These are phyloP conservation scores for human (Homo sapiens) DNA, from an alignment of 2,113 vertebrate genomes.

Conservation along the genomic window DNA sequence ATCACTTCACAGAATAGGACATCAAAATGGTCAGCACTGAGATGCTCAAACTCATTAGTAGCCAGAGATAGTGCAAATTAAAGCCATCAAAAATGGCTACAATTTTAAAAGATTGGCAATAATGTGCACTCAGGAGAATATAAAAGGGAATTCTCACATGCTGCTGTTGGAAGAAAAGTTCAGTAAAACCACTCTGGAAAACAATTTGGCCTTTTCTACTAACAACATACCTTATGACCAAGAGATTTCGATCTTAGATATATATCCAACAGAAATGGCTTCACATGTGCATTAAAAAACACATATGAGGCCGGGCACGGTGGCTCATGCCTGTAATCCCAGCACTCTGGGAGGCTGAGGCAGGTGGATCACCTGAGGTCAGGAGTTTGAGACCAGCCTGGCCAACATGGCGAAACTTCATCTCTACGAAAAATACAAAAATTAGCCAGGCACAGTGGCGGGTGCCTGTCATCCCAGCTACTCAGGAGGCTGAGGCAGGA, in stretches of 20 bases:
- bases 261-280: background rate
- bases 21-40: background rate
- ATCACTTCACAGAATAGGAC: background rate
- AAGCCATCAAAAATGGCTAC: background rate
- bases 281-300: background rate
- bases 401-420: no score
- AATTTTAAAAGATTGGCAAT: background rate
- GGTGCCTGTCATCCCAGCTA: no score
- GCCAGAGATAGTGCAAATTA: background rate
- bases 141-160: background rate
- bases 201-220: background rate
- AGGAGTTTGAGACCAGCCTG: no score
- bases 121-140: background rate
- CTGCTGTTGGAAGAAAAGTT: background rate
- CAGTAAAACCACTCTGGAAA: background rate
- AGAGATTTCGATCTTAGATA: background rate
- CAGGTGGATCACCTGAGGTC: no score
- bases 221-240: background rate
- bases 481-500: no score
- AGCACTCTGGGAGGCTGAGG: no score
- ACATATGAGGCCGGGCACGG: background rate
- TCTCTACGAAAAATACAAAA: no score
- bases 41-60: background rate
- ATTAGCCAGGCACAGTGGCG: no score
- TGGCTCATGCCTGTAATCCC: no score